Conservation (phyloP, 2,797 vertebrate species). For the Lindbergichthys nudifrons region DNA sequence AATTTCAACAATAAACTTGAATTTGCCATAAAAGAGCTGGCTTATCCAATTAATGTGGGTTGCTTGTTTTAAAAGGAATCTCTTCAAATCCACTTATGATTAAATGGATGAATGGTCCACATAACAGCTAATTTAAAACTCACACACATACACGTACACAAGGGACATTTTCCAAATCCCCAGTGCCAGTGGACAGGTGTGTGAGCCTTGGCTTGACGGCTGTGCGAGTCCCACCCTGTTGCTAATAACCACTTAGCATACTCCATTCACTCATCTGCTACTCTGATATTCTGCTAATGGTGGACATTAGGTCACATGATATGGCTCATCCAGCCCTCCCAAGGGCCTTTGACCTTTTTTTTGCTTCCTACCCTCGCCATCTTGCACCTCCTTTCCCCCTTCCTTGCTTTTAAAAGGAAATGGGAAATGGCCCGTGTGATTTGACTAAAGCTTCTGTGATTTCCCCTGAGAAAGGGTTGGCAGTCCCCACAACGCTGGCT, state of each 20-base stretch:
- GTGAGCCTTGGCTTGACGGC: conserved; percentile 50
- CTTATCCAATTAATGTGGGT: conserved; percentile 46
- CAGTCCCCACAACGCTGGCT: conserved; percentile 70
- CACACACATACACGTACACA: conserved; percentile 18
- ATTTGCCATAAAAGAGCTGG: conserved; percentile 19
- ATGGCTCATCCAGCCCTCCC: conserved; percentile 45
- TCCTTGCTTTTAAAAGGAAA: conserved; percentile 61
- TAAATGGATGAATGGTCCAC: conserved; percentile 55
- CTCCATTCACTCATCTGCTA: conserved; percentile 73
- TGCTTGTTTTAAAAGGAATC: conserved; percentile 52
- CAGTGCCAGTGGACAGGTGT: conserved; percentile 67
- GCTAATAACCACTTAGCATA: conserved; percentile 76
- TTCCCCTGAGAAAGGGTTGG: conserved; percentile 78
- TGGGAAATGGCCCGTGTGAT: conserved; percentile 73
- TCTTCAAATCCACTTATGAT: conserved; percentile 60
- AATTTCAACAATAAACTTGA: conserved; percentile 44
- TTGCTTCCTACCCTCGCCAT: conserved; percentile 43
- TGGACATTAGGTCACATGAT: conserved; percentile 58
- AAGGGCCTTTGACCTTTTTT: conserved; percentile 62
- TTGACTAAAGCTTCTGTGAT: conserved; percentile 82
- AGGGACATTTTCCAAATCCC: conserved; percentile 60
- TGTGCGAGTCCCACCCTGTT: conserved; percentile 38
- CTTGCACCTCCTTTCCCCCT: conserved; percentile 8
- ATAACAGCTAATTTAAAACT: conserved; percentile 55
- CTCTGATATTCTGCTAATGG: conserved; percentile 72